Percentiles rank a stretch among this genome's conserved stretches.
These are phyloP conservation scores for Sebastiscus albofasciatus DNA, from an alignment of 2,797 vertebrate species.

Conservation along the genomic window DNA sequence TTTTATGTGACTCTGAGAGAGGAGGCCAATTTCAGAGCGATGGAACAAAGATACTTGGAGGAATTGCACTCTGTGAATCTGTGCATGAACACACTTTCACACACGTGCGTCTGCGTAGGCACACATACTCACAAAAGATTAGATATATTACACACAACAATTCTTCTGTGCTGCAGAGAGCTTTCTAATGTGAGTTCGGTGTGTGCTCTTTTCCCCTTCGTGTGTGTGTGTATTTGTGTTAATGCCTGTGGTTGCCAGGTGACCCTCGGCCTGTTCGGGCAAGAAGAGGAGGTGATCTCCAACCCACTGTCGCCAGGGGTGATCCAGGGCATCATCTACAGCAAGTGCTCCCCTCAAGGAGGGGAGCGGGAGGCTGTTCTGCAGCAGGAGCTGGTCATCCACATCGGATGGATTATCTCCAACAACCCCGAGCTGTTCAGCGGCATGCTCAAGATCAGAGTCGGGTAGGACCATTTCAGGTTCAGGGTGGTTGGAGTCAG, in stretches of 20 bases:
- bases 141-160: not conserved
- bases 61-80: slow-evolving; percentile 14
- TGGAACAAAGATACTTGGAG: slow-evolving; percentile 36
- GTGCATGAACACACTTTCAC: not conserved
- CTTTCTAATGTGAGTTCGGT: not conserved
- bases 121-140: not conserved
- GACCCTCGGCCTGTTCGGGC: slow-evolving; percentile 96
- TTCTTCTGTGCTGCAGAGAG: not conserved
- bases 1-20: slow-evolving; percentile 52
- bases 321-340: slow-evolving; percentile 96
- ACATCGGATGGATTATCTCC: slow-evolving; percentile 98
- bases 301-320: slow-evolving; percentile 95
- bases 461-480: slow-evolving; percentile 86
- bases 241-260: slow-evolving; percentile 82
- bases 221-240: not conserved
- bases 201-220: not conserved
- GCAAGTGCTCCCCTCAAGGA: slow-evolving; percentile 87
- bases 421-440: slow-evolving; percentile 95
- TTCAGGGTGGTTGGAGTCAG: not conserved
- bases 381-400: slow-evolving; percentile 98
- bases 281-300: slow-evolving; percentile 96
- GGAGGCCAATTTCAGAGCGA: slow-evolving; percentile 57
- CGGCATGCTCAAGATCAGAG: slow-evolving; percentile 97
- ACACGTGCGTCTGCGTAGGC: not conserved
- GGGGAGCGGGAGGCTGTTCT: slow-evolving; percentile 94